A percentile compares a stretch with the other conserved stretches of the same genome.
Conservation (phyloP, 2,113 vertebrate species). For the Vulpes vulpes region DNA sequence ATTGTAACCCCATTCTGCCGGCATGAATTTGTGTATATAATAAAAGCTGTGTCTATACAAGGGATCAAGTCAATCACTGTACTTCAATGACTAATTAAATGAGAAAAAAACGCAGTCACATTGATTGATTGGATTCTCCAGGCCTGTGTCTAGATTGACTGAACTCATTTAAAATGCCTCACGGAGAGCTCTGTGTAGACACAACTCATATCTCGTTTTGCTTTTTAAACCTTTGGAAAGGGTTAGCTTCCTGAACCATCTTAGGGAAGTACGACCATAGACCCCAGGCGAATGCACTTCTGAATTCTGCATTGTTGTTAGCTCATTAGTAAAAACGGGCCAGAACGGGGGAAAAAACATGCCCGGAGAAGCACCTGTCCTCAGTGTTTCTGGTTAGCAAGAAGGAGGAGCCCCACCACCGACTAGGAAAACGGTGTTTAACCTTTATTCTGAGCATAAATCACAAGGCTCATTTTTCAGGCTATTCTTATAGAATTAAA, state of each 20-base stretch:
- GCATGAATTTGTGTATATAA: neutral
- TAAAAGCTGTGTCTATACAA: neutral
- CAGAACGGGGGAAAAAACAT: accelerated
- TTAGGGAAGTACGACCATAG: neutral
- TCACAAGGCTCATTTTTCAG: conserved; percentile 91
- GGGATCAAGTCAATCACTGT: neutral
- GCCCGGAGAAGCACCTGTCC: conserved; percentile 16
- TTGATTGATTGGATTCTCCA: conserved; percentile 29
- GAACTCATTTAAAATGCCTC: neutral
- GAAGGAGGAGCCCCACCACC: conserved; percentile 81
- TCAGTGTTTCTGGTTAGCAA: conserved; percentile 59
- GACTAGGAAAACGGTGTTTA: conserved; percentile 88
- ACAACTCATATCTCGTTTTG: neutral
- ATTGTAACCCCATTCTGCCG: accelerated
- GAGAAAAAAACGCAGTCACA: neutral
- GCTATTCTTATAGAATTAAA: conserved; percentile 90
- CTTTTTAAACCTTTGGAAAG: neutral
- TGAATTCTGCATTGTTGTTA: accelerated
- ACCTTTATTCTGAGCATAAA: conserved; percentile 91
- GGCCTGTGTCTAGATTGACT: neutral
- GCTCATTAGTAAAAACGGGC: accelerated
- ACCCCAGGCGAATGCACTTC: accelerated
- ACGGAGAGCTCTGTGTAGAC: accelerated
- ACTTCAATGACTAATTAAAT: neutral
- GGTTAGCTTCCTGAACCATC: neutral